Percentiles rank a stretch among this genome's conserved stretches.
phyloP scores from a whole-genome alignment of 2,113 vertebrate genomes.

The Sarotherodon lohbergeri region DNA sequence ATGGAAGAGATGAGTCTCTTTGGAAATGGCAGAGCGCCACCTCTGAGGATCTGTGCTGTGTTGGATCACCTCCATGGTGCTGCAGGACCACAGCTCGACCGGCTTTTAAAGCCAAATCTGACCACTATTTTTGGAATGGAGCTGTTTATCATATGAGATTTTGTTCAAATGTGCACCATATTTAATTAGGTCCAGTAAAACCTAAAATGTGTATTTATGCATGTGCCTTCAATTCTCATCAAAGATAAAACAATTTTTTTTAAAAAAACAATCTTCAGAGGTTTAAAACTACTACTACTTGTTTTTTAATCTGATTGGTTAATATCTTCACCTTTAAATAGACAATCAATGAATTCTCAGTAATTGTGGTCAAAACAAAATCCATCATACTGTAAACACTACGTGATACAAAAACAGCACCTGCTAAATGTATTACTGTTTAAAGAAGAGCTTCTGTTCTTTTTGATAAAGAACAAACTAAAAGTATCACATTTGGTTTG shows the following conservation, averaged over 20 bases:
- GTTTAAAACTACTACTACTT: neutral
- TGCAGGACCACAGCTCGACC: neutral
- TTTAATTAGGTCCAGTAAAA: neutral
- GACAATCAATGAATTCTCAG: neutral
- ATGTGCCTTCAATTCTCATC: neutral
- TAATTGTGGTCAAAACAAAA: neutral
- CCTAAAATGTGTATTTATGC: neutral
- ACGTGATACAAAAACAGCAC: neutral
- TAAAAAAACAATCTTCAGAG: neutral
- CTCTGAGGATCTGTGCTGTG: slow-evolving; percentile 20
- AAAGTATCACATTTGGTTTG: neutral
- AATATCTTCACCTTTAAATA: neutral
- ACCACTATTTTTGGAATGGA: neutral
- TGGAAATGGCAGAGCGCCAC: slow-evolving; percentile 42
- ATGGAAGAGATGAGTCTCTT: slow-evolving; percentile 19
- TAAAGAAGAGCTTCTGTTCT: neutral
- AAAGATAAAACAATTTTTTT: neutral
- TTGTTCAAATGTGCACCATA: neutral
- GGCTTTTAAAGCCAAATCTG: neutral
- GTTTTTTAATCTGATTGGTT: neutral
- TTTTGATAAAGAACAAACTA: neutral
- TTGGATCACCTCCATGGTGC: slow-evolving; percentile 23
- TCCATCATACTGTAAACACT: too few species aligned
- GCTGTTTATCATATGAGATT: neutral
- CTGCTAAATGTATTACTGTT: neutral